Conservation (phyloP, 1,140 invertebrate genomes). For the Pseudobourletiella spinata region DNA sequence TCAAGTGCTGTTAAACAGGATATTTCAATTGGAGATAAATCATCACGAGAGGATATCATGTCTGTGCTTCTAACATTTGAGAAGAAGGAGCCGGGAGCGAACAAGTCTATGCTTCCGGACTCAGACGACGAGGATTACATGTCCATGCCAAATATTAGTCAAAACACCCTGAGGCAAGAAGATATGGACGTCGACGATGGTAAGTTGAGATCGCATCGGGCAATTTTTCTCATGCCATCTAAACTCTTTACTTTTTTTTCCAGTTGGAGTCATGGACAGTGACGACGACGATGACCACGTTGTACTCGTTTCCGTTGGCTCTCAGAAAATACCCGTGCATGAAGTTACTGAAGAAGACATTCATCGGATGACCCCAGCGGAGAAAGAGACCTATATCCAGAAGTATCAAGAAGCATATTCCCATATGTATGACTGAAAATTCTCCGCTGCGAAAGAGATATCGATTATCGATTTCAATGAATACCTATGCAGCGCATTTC, state of each 20-base stretch:
- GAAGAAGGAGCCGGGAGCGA: slow-evolving; percentile 52
- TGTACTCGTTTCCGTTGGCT: slow-evolving; percentile 73
- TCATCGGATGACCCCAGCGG: slow-evolving; percentile 77
- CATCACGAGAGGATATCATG: slow-evolving; percentile 69
- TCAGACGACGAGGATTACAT: slow-evolving; percentile 5
- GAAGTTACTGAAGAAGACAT: slow-evolving; percentile 76
- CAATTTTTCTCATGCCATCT: no score
- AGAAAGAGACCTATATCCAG: slow-evolving; percentile 90
- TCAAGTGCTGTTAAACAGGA: background rate
- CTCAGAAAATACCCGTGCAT: slow-evolving; percentile 64
- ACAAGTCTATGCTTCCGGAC: slow-evolving; percentile 12
- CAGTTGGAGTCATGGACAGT: slow-evolving; percentile 63
- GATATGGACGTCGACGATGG: slow-evolving; percentile 15
- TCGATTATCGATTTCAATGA: no score
- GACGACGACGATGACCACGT: slow-evolving; percentile 67
- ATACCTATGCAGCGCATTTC: no score
- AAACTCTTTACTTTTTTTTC: slow-evolving; percentile 39
- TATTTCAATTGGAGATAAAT: slow-evolving; percentile 5
- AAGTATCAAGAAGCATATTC: slow-evolving; percentile 83
- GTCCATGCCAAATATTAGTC: background rate
- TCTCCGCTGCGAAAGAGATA: no score
- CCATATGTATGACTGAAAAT: slow-evolving; percentile 24
- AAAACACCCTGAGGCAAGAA: slow-evolving; percentile 1
- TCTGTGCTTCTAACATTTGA: slow-evolving; percentile 80
- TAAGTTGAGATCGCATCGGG: slow-evolving; percentile 6